Conservation (phyloP, 2,797 vertebrate species). For the Monodelphis domestica region DNA sequence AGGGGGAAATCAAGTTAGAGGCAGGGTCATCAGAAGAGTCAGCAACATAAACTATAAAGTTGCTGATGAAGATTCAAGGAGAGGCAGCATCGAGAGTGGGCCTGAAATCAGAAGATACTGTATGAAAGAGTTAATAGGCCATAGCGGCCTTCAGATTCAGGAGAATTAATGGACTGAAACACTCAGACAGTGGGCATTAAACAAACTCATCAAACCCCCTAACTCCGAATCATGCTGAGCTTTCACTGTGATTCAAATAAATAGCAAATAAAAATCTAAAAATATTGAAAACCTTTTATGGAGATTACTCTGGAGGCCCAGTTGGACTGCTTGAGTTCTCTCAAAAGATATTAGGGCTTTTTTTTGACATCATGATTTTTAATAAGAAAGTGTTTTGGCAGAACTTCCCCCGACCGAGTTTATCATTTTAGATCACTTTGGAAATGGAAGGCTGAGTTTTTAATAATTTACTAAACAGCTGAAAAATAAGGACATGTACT, state of each 20-base stretch:
- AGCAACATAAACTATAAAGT: background rate
- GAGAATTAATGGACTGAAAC: slow-evolving; percentile 27
- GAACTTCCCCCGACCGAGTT: background rate
- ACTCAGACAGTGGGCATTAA: slow-evolving; percentile 17
- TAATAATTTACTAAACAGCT: slow-evolving; percentile 44
- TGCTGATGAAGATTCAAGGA: background rate
- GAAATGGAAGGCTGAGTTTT: slow-evolving; percentile 51
- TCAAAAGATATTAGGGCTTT: background rate
- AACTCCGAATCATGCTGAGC: slow-evolving; percentile 22
- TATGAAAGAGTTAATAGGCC: slow-evolving; percentile 25
- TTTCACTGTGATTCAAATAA: slow-evolving; percentile 31
- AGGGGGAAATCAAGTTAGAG: background rate
- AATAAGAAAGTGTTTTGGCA: slow-evolving; percentile 51
- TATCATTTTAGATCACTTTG: slow-evolving; percentile 13
- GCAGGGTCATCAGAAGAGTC: background rate
- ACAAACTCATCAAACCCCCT: background rate
- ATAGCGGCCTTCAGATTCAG: background rate
- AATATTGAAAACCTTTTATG: slow-evolving; percentile 48
- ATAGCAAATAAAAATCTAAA: slow-evolving; percentile 23
- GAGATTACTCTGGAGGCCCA: background rate
- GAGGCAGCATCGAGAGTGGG: background rate
- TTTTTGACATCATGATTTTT: slow-evolving; percentile 15
- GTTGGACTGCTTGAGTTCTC: background rate
- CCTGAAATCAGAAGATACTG: background rate
- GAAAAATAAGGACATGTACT: background rate